phyloP scores from a whole-genome alignment of 2,888 invertebrate species.

The Philereme transversata region DNA sequence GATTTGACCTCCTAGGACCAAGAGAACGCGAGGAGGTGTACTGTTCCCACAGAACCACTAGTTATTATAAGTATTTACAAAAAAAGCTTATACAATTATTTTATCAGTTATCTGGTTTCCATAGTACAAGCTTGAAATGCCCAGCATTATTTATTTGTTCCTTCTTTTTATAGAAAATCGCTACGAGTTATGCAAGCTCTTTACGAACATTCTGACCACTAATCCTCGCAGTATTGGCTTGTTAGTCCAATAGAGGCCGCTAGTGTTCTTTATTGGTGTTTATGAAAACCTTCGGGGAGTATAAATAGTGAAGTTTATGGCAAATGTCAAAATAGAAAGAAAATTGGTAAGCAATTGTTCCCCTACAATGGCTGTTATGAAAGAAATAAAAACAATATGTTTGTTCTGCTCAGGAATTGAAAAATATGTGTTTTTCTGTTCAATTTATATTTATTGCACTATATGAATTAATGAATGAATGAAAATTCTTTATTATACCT shows the following conservation, averaged over 20 bases:
- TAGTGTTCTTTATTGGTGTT: constrained; percentile 52
- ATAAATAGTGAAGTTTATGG: constrained; percentile 36
- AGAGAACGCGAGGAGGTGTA: too few relatives aligned
- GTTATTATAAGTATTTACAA: too few relatives aligned
- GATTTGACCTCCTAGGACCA: too few relatives aligned
- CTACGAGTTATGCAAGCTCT: constrained; percentile 12
- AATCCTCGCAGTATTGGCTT: constrained; percentile 71
- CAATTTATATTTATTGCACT: too few relatives aligned
- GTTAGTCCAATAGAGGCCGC: constrained; percentile 60
- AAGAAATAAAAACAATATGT: constrained; percentile 32
- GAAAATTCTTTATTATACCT: too few relatives aligned
- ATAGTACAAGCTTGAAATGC: too few relatives aligned
- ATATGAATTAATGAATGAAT: too few relatives aligned
- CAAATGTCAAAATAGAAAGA: constrained; percentile 26
- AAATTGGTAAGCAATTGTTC: constrained; percentile 26
- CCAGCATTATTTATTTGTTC: too few relatives aligned
- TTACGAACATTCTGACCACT: constrained; percentile 46
- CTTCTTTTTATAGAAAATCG: not conserved
- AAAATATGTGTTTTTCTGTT: too few relatives aligned
- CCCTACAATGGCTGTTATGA: constrained; percentile 22
- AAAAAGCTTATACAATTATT: too few relatives aligned
- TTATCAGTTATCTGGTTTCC: too few relatives aligned
- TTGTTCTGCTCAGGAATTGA: not conserved
- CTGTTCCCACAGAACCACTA: too few relatives aligned
- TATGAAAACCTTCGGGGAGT: constrained; percentile 42